Evolutionary conservation across 2,113 vertebrate genomes (phyloP).

Genomic region (Struthio camelus): DNA sequence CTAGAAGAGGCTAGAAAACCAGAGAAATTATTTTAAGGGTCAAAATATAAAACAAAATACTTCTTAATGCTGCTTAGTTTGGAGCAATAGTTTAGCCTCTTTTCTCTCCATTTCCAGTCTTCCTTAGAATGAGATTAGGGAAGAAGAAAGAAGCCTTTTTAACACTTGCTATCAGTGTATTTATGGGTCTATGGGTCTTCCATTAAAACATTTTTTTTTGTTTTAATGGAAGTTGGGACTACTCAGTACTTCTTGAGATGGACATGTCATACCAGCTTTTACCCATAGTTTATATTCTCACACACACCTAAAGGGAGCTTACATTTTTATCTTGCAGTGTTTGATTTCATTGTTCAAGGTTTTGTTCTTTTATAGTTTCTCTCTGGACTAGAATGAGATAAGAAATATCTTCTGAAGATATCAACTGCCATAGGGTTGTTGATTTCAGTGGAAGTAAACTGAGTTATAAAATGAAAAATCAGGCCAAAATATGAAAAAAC

Average conservation of each 20-base stretch:
- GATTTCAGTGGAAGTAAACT: conserved; percentile 27
- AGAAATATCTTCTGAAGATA: conserved; percentile 32
- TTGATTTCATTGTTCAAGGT: conserved; percentile 37
- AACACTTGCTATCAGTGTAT: neutral
- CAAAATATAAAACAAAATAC: neutral
- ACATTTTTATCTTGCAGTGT: conserved; percentile 14
- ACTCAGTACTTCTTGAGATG: neutral
- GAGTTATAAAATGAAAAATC: neutral
- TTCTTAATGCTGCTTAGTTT: neutral
- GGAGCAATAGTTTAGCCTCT: neutral
- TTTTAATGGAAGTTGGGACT: conserved; percentile 12
- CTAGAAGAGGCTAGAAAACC: neutral
- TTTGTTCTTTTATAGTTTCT: neutral
- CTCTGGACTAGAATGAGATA: conserved; percentile 19
- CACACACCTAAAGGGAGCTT: neutral
- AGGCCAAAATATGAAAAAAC: neutral
- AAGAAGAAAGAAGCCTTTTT: neutral
- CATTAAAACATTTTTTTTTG: neutral
- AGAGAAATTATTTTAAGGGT: neutral
- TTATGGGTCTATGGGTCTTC: neutral
- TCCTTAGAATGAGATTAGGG: neutral
- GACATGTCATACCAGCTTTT: neutral
- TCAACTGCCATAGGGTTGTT: neutral
- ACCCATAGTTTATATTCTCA: conserved; percentile 25
- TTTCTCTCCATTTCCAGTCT: neutral